Percentiles rank a stretch among this genome's conserved stretches.
phyloP scores from a whole-genome alignment of 2,113 vertebrate species.

The Odocoileus hemionus region DNA sequence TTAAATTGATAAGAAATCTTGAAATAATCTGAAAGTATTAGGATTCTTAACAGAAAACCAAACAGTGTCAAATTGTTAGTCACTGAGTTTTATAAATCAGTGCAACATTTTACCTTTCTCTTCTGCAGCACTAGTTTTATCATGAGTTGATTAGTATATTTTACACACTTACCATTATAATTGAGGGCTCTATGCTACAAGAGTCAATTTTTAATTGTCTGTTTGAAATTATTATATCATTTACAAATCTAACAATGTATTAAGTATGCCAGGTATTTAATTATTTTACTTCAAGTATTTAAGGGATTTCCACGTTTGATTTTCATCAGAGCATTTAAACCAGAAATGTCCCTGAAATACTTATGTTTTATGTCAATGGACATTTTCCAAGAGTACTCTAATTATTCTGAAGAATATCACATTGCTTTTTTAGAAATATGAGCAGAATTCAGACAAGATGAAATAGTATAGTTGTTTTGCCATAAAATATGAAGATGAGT shows the following conservation, averaged over 20 bases:
- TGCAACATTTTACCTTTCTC: not conserved
- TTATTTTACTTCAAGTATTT: not conserved
- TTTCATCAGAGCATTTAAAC: slow-evolving; percentile 9
- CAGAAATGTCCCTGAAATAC: not conserved
- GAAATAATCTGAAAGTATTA: not conserved
- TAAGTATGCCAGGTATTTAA: slow-evolving; percentile 1
- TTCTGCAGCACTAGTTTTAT: not conserved
- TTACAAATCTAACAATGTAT: not conserved
- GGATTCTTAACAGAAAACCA: not conserved
- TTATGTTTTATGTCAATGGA: not conserved
- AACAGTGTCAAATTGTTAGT: not conserved
- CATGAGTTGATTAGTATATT: not conserved
- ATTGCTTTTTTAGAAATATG: not conserved
- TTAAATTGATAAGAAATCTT: not conserved
- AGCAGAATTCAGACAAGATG: not conserved
- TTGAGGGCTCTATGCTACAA: not conserved
- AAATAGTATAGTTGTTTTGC: not conserved
- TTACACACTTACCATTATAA: not conserved
- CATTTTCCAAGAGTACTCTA: not conserved
- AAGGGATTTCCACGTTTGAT: not conserved
- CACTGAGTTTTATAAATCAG: not conserved
- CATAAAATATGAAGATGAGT: not conserved
- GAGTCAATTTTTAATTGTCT: slow-evolving; percentile 2
- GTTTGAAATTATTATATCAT: not conserved
- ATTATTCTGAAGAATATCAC: not conserved